Evolutionary conservation across 2,797 vertebrate species (phyloP).

Genomic region (Okamejei kenojei): DNA sequence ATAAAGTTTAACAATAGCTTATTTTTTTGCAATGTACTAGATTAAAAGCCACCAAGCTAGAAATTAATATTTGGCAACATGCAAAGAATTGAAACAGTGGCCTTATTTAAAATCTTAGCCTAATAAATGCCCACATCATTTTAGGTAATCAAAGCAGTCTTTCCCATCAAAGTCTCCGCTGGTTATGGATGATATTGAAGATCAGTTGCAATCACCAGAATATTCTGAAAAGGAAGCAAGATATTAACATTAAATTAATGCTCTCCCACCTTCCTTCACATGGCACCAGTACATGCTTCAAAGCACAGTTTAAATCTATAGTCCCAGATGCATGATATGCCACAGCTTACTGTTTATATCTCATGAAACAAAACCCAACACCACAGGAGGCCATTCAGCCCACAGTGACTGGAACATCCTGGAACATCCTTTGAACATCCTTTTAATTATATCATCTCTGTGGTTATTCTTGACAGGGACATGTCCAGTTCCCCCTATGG

Average conservation of each 20-base stretch:
- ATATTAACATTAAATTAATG: neutral
- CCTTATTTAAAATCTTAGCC: neutral
- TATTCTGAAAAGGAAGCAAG: neutral
- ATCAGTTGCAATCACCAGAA: constrained; percentile 27
- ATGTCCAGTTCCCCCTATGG: neutral
- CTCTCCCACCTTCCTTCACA: neutral
- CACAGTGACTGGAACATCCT: neutral
- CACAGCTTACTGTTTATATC: neutral
- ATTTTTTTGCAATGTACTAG: too few relatives aligned
- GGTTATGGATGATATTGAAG: neutral
- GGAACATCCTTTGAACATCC: neutral
- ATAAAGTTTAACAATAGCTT: too few relatives aligned
- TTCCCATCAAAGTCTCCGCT: neutral
- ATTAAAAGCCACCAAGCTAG: neutral
- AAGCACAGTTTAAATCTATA: neutral
- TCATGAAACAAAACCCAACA: neutral
- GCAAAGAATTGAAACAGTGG: neutral
- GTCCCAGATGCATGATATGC: neutral
- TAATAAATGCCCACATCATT: neutral
- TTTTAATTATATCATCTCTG: neutral
- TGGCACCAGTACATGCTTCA: neutral
- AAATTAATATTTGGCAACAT: neutral
- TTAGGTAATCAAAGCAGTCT: neutral
- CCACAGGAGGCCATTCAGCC: neutral
- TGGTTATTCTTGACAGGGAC: too few relatives aligned